Conservation (phyloP, 1,140 invertebrate species). For the Brachionus manjavacas region DNA sequence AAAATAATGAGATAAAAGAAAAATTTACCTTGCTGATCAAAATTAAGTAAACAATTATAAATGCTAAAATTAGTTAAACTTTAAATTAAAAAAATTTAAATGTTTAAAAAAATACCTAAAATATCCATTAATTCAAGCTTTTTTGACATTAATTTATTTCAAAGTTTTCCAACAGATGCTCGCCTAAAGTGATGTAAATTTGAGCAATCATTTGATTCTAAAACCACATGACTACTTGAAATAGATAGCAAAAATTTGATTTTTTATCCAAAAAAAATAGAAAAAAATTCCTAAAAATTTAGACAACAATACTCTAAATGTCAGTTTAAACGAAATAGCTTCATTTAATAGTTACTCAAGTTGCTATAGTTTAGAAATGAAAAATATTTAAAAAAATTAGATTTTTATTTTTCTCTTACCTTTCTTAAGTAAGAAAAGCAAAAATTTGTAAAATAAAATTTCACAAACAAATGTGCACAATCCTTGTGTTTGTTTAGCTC, state of each 20-base stretch:
- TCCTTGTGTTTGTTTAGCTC: not conserved
- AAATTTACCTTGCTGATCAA: not conserved
- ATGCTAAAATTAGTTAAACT: not conserved
- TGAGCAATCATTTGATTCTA: not conserved
- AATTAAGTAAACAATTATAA: not conserved
- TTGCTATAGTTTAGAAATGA: not conserved
- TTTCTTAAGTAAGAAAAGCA: not conserved
- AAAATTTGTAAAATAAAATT: not conserved
- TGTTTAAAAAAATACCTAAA: not conserved
- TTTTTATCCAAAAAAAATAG: not conserved
- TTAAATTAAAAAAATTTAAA: not conserved
- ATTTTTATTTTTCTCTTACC: not conserved
- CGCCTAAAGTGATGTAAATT: not conserved
- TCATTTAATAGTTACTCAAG: not conserved
- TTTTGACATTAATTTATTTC: not conserved
- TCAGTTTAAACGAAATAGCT: not conserved
- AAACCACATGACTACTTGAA: not conserved
- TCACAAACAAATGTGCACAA: not conserved
- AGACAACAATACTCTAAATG: not conserved
- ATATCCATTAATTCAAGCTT: not conserved
- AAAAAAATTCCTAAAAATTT: not conserved
- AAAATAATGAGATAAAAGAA: not conserved
- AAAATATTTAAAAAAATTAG: not conserved
- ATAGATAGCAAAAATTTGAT: not conserved
- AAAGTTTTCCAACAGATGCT: not conserved